These are phyloP conservation scores for Scomber scombrus DNA, from an alignment of 2,113 vertebrate genomes.

Conservation along the genomic window DNA sequence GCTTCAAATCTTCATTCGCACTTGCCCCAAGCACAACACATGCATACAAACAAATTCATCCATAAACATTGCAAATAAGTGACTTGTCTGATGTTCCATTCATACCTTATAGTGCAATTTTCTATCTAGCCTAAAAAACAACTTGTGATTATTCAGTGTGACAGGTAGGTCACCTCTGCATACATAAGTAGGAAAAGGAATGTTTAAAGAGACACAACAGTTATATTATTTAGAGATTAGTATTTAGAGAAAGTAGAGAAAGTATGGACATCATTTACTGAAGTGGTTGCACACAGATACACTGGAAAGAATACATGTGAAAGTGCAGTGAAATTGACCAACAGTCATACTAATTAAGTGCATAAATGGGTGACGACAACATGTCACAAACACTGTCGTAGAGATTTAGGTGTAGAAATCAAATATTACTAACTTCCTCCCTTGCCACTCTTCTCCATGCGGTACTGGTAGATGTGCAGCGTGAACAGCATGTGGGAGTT, in stretches of 20 bases:
- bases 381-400: constrained; percentile 6
- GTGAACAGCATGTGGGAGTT: constrained; percentile 98
- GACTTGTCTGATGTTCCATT: constrained; percentile 32
- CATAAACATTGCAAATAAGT: constrained; percentile 49
- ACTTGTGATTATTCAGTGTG: constrained; percentile 47
- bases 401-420: not conserved
- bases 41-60: constrained; percentile 52
- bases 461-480: constrained; percentile 96
- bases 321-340: not conserved
- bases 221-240: not conserved
- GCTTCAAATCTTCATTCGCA: constrained; percentile 38
- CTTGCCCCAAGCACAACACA: constrained; percentile 10
- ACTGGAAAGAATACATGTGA: not conserved
- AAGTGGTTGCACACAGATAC: not conserved
- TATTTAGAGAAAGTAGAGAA: no score
- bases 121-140: constrained; percentile 52
- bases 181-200: constrained; percentile 42
- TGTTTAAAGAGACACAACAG: constrained; percentile 48
- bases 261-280: no score
- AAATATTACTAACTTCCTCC: constrained; percentile 90
- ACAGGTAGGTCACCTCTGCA: constrained; percentile 47
- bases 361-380: not conserved
- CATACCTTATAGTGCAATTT: constrained; percentile 59
- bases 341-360: not conserved
- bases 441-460: constrained; percentile 93